phyloP scores from a whole-genome alignment of 1,140 invertebrate species.

The Sesamia nonagrioides region DNA sequence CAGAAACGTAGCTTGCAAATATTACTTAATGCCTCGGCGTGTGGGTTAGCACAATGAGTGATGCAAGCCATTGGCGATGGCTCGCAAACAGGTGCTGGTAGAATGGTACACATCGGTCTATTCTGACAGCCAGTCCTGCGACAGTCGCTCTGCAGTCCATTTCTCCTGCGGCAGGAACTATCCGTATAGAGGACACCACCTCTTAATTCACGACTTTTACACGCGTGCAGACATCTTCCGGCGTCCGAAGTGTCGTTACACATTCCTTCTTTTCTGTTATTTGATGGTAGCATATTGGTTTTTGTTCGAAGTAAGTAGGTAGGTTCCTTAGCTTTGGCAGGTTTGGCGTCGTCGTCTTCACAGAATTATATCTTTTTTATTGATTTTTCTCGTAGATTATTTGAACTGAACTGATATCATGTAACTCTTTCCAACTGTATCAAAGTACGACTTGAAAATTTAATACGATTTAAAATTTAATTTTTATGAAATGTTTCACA shows the following conservation, averaged over 20 bases:
- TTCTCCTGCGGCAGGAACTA: constrained; percentile 91
- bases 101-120: constrained; percentile 89
- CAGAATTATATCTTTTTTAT: too few relatives aligned
- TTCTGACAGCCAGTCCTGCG: constrained; percentile 90
- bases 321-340: too few relatives aligned
- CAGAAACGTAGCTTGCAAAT: constrained; percentile 69
- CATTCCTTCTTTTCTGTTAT: background rate
- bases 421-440: too few relatives aligned
- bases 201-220: constrained; percentile 90
- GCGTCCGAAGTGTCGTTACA: background rate
- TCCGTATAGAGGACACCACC: constrained; percentile 89
- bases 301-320: too few relatives aligned
- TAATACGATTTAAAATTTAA: too few relatives aligned
- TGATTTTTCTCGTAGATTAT: too few relatives aligned
- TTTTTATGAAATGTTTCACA: too few relatives aligned
- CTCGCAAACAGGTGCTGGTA: constrained; percentile 90
- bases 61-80: constrained; percentile 84
- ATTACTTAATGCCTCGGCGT: constrained; percentile 67
- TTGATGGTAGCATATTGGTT: too few relatives aligned
- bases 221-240: constrained; percentile 57
- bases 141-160: constrained; percentile 92
- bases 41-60: constrained; percentile 72
- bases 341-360: too few relatives aligned
- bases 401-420: too few relatives aligned
- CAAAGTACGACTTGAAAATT: too few relatives aligned